Base-by-base conservation (phyloP, 2,797 vertebrate species). In the Apogon talboti region DNA sequence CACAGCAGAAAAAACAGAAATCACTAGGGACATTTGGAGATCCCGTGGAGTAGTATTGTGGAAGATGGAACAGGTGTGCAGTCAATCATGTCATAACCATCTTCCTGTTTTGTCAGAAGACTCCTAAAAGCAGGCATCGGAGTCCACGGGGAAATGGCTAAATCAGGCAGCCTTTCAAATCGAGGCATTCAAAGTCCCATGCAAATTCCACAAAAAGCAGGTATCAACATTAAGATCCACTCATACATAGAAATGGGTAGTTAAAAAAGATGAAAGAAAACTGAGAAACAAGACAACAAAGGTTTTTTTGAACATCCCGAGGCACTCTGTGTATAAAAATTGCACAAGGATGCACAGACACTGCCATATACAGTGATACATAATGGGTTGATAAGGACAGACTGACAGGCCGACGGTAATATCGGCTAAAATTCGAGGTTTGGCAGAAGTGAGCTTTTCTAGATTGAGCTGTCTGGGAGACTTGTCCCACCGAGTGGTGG, bases 381-480 rank as follows among this genome's bases (percentile, higher is more conserved):
- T 40, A 66, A 28, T 24, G 11, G 65, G 42, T 56, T 7, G 16
- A 78, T 77, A 80, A 68, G 62, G 60, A 66, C 21, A 78, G 81
- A 80, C 14, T 84, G 71, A 82, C 69, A 74, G 74, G 43, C 49
- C 24, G 53, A 64, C 18, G 49, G 18, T 28, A 57, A 80, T 14
- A 51, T 57, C 60, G 40, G 64, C 51, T 10, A 67, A 67, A 60
- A 55, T 57, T 21, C 49, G 67, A 72, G 78, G 60, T 62, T 68
- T 71, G 61, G 57, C 65, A 56, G 16, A 62, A 47, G 54, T 41
- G 33, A 60, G 60, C 24, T 59, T 76, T 53, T 72, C 57, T 61
- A 82, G 79, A 89, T 82, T 88, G 84, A 87, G 85, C 71, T 64
- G 78, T 87, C 71, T 75, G 38, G 69, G 63, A 60, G 51, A 53